Conservation (phyloP, 2,113 vertebrate genomes). For the Caretta caretta region DNA sequence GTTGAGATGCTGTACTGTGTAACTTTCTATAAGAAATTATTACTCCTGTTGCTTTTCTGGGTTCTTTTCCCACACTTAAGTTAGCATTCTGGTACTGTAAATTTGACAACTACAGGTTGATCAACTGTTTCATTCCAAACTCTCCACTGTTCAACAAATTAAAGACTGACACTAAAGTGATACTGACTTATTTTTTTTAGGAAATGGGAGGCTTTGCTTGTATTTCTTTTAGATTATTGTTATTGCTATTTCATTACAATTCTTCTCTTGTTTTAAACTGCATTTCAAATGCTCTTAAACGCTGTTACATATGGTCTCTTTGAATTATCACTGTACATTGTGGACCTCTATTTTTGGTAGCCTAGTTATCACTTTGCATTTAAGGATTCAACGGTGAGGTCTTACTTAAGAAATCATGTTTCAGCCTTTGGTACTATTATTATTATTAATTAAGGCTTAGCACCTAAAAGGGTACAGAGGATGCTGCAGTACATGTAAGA, state of each 20-base stretch:
- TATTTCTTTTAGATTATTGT: not conserved
- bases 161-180: not conserved
- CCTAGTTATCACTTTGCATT: not conserved
- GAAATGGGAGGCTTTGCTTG: not conserved
- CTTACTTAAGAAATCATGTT: not conserved
- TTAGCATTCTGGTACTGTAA: not conserved
- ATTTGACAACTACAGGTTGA: not conserved
- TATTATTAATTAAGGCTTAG: not conserved
- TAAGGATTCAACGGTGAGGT: not conserved
- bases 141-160: not conserved
- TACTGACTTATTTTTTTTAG: not conserved
- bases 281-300: not conserved
- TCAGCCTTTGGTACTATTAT: not conserved
- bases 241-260: not conserved
- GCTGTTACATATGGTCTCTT: not conserved
- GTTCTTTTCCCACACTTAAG: not conserved
- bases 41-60: not conserved
- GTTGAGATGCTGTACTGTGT: accelerated
- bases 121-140: not conserved
- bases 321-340: not conserved
- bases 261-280: not conserved
- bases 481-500: not conserved
- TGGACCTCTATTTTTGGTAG: not conserved
- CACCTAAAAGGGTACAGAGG: not conserved
- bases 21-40: not conserved